Conservation (phyloP, 2,113 vertebrate species). For the Callochromis pleurospilus region DNA sequence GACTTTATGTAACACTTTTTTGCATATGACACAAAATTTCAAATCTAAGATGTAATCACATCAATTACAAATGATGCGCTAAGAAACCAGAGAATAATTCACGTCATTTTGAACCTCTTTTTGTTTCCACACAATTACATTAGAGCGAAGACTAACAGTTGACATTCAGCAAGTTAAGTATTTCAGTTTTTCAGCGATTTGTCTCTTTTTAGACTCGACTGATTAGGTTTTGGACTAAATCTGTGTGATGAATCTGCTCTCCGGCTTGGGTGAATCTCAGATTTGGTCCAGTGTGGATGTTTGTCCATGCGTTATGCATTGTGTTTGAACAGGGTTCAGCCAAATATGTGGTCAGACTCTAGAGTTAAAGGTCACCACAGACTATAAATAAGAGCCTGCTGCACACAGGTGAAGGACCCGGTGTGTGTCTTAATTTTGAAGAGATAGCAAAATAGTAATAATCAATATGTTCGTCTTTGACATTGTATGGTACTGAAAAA, state of each 20-base stretch:
- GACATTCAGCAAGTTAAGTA: background rate
- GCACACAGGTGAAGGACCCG: background rate
- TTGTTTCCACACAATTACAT: background rate
- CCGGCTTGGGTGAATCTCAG: background rate
- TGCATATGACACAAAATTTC: background rate
- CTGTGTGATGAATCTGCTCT: background rate
- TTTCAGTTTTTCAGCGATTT: background rate
- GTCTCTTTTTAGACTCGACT: background rate
- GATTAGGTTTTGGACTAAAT: background rate
- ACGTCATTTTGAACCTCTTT: background rate
- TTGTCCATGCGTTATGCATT: background rate
- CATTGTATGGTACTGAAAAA: conserved; percentile 17
- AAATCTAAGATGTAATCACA: background rate
- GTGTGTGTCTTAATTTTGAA: background rate
- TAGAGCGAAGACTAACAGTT: background rate
- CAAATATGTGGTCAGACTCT: conserved; percentile 7
- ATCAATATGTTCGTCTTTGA: conserved; percentile 29
- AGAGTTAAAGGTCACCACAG: conserved; percentile 14
- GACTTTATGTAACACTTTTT: background rate
- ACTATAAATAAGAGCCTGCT: background rate
- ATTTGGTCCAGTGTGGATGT: background rate
- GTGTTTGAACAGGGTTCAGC: conserved; percentile 33
- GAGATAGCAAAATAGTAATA: conserved; percentile 16
- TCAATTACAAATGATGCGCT: background rate
- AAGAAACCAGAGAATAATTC: background rate